Evolutionary conservation across 2,113 vertebrate genomes (phyloP), one percentile per base, ranked within the genome.

Genomic region (Echinops telfairi): DNA sequence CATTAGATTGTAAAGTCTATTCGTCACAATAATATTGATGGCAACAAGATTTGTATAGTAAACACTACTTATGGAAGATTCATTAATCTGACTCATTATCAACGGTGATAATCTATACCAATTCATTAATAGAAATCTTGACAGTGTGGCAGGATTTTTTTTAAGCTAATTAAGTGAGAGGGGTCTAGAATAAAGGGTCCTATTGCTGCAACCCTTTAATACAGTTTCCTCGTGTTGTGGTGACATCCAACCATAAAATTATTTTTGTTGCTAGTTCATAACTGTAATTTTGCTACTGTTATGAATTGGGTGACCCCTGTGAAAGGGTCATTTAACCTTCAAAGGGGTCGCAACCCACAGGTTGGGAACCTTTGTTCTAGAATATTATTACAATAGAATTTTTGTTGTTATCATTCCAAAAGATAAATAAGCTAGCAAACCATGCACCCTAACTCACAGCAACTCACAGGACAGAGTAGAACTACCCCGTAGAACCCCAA

Each of bases 11-110:
- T 58, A 85, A 79, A 86, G 57, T 71, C n/a, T 83, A 10, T 47
- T 76, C 14, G 73, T 88, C 71, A 36, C 14, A 84, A 66, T 66
- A 66, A 23, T 90, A 14, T 22, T 71, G 31, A 60, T 57, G 3
- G 23, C 53, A 75, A 80, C 86, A 77, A 78, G 27, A 66, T 75
- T 94, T 88, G 64, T 81, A 62, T 60, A 43, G 47, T n/a, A 75
- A 83, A 62, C 15, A 66, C n/a, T 17, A 3, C 27, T 96, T 83
- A 12, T 20, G 27, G 66, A 78, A 77, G 22, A 8, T 76, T 88
- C 36, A 66, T 70, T 64, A 64, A 15, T 58, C n/a, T 58, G 58
- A 71, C 14, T 58, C 64, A 29, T 53, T 83, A 20, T 36, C 53
- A 75, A 36, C 11, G 57, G 14, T 88, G 31, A 86, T 90, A 17